Evolutionary conservation across 2,113 vertebrate species (phyloP), one percentile per base, ranked within the genome.

Genomic region (Hemicordylus capensis): DNA sequence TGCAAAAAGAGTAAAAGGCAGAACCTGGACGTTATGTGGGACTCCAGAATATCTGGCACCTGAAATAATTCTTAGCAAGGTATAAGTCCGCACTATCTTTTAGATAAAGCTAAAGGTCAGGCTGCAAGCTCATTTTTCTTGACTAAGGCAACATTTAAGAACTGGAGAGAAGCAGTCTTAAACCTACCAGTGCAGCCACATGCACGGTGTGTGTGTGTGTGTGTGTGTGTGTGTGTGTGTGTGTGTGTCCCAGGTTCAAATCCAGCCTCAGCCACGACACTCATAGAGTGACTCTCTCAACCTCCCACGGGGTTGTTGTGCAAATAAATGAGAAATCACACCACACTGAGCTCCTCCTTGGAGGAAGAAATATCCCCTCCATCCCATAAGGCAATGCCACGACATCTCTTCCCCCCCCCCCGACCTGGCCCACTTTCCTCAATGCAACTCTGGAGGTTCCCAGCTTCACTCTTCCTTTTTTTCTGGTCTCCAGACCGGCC

Each of bases 61-160:
- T 91, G 99, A 99, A 96, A 99, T 99, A 95, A 99, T 99, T 96
- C 98, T 99, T 94, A 99, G 98, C 98, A 99, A 99, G 98, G 99
- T 98, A 89, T 76, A 54, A 7, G n/a, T n/a, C n/a, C n/a, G n/a
- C n/a, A n/a, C n/a, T 12, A 15, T 54, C 4, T 15, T 54, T 54
- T 8, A 51, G 12, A 34, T 4, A 0, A 34, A 15, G n/a, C 15
- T 34, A 14, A 66, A 66, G 28, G 4, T 11, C 10, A 15, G n/a
- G 10, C 63, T 66, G 63, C 3, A 31, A 34, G 31, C 12, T 5
- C 10, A 31, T 63, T 26, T 31, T 12, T 11, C 7, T 10, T 64
- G 28, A 26, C 4, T 28, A 64, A 12, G 61, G 31, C 61, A 31
- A 64, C 31, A 3, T 28, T 61, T 61, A 28, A 61, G n/a, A n/a